Base-by-base conservation (phyloP, 2,113 vertebrate genomes). In the Archocentrus centrarchus region DNA sequence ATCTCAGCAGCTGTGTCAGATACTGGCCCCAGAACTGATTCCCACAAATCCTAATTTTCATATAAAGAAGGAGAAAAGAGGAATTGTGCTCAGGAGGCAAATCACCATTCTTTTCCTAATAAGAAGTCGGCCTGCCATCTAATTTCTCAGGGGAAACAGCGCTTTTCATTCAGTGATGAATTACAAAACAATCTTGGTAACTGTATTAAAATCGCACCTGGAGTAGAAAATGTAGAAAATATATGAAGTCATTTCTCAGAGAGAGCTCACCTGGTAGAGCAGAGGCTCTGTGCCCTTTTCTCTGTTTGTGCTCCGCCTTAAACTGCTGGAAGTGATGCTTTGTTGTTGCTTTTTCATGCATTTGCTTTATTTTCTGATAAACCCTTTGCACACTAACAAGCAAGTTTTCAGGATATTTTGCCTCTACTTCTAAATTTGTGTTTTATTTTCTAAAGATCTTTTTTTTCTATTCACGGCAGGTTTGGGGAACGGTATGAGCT, bases 171-270 rank as follows among this genome's bases (percentile, higher is more conserved):
- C 41, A 59, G 64, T 47, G 78, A 84, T 79, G 58, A 83, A 83
- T 77, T 59, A 39, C n/a, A 1, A 59, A 57, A 60, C 78, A 59
- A 80, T 85, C 80, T 82, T 7, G 3, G 58, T 79, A 82, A 85
- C 77, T 82, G 59, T 5, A 79, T 63, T 58, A 22, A 57, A 77
- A 89, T 77, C 61, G 77, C 30, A 80, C 75, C 59, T 81, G 44
- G 75, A 79, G 75, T 47, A 60, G 15, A 81, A 79, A n/a, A 75
- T 24, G 14, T n/a, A n/a, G n/a, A n/a, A n/a, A n/a, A 61, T 66
- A 15, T 5, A 30, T 60, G 32, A 24, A 86, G 63, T 83, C 14
- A 83, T 86, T 86, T 61, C 27, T 70, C 73, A 55, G 18, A 78
- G 20, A 47, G 47, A 60, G 68, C 59, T 64, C 47, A 30, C 44